These are phyloP conservation scores for Drosophila baimaii DNA, from an alignment of 1,140 invertebrate species.

Conservation along the genomic window DNA sequence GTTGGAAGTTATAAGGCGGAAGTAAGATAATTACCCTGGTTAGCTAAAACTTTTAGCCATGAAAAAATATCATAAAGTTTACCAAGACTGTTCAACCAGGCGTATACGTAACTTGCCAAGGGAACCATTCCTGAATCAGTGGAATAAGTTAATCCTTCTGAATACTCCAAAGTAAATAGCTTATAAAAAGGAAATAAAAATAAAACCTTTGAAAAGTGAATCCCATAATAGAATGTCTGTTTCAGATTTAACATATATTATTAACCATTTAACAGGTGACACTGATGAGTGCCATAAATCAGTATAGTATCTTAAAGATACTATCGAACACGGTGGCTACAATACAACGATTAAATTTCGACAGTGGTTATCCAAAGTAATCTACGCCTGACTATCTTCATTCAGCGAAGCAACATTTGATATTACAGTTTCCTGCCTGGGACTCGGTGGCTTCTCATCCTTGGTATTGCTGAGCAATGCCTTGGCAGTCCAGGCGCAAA, in stretches of 20 bases:
- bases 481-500: constrained; percentile 21
- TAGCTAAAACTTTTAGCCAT: neutral
- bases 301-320: too few relatives aligned
- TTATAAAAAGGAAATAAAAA: neutral
- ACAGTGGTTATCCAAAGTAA: neutral
- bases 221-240: neutral
- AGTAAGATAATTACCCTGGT: constrained; percentile 8
- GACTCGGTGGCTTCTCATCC: neutral
- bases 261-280: neutral
- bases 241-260: neutral
- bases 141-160: too few relatives aligned
- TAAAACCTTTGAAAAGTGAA: neutral
- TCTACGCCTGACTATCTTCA: constrained; percentile 19
- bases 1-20: neutral
- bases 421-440: neutral
- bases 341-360: neutral
- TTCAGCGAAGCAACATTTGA: neutral
- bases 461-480: constrained; percentile 13
- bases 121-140: too few relatives aligned
- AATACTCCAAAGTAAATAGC: neutral
- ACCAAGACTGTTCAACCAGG: neutral
- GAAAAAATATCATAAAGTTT: too few relatives aligned
- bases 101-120: neutral
- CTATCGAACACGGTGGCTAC: neutral
- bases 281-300: neutral